phyloP scores from a whole-genome alignment of 2,888 invertebrate genomes.

The Aradus depressus region DNA sequence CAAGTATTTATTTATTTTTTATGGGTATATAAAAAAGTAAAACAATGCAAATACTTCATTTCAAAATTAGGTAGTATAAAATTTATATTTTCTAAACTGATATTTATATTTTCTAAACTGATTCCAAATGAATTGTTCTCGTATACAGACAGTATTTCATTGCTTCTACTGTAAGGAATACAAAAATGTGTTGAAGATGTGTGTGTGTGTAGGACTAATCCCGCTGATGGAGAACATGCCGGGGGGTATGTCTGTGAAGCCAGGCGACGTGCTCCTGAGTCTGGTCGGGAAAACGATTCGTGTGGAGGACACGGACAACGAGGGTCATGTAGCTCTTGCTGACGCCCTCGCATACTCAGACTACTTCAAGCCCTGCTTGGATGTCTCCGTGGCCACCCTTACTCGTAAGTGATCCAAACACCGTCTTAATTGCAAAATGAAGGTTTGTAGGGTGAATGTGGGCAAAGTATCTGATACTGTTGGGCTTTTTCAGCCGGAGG shows the following conservation, averaged over 20 bases:
- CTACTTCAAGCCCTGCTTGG: conserved; percentile 19
- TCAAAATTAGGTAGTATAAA: no score
- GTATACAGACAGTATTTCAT: no score
- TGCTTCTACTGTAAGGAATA: no score
- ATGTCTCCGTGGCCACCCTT: conserved; percentile 18
- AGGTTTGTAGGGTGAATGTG: no score
- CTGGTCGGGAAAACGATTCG: conserved; percentile 21
- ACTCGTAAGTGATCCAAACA: conserved; percentile 18
- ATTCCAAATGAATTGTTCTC: no score
- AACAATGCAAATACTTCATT: no score
- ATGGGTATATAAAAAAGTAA: no score
- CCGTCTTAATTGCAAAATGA: no score
- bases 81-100: no score
- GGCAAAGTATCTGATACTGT: background rate
- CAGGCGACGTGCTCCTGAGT: conserved; percentile 22
- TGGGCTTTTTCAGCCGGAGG: conserved; percentile 14
- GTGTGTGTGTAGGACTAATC: conserved; percentile 23
- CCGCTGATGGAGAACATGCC: conserved; percentile 25
- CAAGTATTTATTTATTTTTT: no score
- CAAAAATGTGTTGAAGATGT: no score
- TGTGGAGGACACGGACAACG: conserved; percentile 24
- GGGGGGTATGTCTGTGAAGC: conserved; percentile 20
- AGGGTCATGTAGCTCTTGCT: conserved; percentile 20
- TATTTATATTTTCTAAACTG: no score
- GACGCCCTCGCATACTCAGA: conserved; percentile 22